Conservation (phyloP, 1,140 invertebrate genomes). For the Ceratoteleas bidentatus region DNA sequence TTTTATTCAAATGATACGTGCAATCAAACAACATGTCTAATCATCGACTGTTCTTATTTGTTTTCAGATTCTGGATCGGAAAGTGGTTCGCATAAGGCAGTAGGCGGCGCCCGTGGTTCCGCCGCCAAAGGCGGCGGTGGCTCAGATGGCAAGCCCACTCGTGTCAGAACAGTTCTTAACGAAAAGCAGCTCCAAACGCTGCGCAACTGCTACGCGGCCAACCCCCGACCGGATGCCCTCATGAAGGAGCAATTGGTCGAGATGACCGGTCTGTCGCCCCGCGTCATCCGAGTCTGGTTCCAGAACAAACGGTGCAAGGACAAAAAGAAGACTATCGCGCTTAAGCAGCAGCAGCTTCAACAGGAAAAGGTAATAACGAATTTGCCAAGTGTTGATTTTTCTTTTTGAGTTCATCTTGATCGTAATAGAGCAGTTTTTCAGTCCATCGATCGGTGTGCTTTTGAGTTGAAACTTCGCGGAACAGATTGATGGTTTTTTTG, state of each 20-base stretch:
- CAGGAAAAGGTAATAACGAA: slow-evolving; percentile 94
- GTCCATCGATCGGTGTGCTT: not conserved
- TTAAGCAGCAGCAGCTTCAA: slow-evolving; percentile 96
- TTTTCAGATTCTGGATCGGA: slow-evolving; percentile 91
- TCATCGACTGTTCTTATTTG: not conserved
- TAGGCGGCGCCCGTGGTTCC: slow-evolving; percentile 79
- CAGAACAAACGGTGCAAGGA: slow-evolving; percentile 99
- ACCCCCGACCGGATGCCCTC: slow-evolving; percentile 97
- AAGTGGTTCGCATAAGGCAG: slow-evolving; percentile 90
- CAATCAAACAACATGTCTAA: too few relatives aligned
- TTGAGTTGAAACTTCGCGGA: too few relatives aligned
- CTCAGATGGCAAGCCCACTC: slow-evolving; percentile 96
- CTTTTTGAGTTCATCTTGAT: slow-evolving; percentile 4
- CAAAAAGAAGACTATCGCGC: slow-evolving; percentile 97
- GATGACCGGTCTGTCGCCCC: slow-evolving; percentile 97
- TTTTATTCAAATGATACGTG: not conserved
- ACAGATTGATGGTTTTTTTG: too few relatives aligned
- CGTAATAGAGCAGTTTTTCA: not conserved
- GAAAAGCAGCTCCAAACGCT: slow-evolving; percentile 99
- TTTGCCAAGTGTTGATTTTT: not conserved
- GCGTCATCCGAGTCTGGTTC: slow-evolving; percentile 99
- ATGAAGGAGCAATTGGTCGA: slow-evolving; percentile 99
- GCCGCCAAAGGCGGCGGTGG: slow-evolving; percentile 83
- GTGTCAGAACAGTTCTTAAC: slow-evolving; percentile 98
- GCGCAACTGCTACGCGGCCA: slow-evolving; percentile 96